phyloP scores from a whole-genome alignment of 2,797 vertebrate species.

The Dermochelys coriacea region DNA sequence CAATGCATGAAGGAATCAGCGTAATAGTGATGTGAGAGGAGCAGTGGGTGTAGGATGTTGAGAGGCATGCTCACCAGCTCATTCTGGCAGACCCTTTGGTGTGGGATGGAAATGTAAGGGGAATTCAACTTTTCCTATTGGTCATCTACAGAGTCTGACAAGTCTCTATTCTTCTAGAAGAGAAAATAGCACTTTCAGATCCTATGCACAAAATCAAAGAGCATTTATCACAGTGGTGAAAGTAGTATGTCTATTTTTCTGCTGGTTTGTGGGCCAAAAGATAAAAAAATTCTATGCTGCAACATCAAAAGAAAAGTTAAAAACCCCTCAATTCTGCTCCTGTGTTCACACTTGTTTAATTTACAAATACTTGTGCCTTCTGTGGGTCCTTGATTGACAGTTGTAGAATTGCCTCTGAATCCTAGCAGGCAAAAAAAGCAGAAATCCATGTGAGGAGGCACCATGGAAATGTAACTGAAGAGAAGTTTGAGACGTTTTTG shows the following conservation, averaged over 20 bases:
- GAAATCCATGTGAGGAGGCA: accelerated
- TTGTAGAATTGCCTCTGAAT: accelerated
- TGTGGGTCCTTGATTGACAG: neutral
- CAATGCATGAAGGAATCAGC: neutral
- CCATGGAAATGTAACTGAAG: accelerated
- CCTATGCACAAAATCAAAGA: neutral
- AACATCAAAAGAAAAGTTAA: neutral
- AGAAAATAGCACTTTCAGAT: neutral
- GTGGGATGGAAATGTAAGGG: neutral
- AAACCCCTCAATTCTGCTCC: neutral
- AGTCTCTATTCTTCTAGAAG: neutral
- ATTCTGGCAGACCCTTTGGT: neutral
- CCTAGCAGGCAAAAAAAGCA: neutral
- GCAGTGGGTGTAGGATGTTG: accelerated
- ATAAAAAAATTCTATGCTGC: accelerated
- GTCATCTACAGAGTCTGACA: neutral
- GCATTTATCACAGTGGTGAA: neutral
- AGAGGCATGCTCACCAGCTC: neutral
- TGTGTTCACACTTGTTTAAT: accelerated
- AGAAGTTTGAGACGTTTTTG: neutral
- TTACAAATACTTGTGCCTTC: neutral
- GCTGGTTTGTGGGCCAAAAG: neutral
- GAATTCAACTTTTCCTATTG: neutral
- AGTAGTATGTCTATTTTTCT: neutral
- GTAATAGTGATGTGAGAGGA: neutral